Conservation (phyloP, 2,888 invertebrate species). For the Candidula unifasciata region DNA sequence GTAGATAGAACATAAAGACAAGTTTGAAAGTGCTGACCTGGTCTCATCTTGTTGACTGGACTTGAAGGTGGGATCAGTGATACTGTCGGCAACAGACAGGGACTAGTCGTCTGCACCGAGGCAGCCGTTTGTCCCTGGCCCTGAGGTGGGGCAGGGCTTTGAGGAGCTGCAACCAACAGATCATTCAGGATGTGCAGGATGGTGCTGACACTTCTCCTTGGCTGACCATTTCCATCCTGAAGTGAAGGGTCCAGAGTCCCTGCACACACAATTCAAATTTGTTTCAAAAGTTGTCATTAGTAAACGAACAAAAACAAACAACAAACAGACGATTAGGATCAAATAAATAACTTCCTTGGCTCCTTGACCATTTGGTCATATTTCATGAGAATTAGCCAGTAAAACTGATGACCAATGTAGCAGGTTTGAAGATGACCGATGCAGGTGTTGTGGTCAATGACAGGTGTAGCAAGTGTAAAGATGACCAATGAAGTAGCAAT, state of each 20-base stretch:
- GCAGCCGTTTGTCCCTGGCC: slow-evolving; percentile 15
- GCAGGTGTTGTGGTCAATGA: no score
- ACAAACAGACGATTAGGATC: no score
- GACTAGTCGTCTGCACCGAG: not conserved
- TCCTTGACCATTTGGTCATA: no score
- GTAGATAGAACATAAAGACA: no score
- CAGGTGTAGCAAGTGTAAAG: no score
- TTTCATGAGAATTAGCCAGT: no score
- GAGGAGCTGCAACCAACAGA: slow-evolving; percentile 85
- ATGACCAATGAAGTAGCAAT: no score
- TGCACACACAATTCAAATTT: slow-evolving; percentile 45
- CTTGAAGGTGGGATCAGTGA: slow-evolving; percentile 26
- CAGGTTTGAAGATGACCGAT: no score
- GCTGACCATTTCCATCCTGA: slow-evolving; percentile 93
- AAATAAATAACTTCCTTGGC: no score
- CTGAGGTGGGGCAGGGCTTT: slow-evolving; percentile 3
- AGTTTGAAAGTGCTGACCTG: slow-evolving; percentile 36
- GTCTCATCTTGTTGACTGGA: not conserved
- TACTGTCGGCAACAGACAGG: not conserved
- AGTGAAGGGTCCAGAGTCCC: slow-evolving; percentile 95
- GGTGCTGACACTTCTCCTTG: slow-evolving; percentile 94
- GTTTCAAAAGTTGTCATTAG: no score
- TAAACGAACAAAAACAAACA: no score
- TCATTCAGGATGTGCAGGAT: slow-evolving; percentile 97
- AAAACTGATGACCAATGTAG: no score